A percentile compares a stretch with the other conserved stretches of the same genome.
phyloP scores from a whole-genome alignment of 2,113 vertebrate species.

The Corvus cornix region DNA sequence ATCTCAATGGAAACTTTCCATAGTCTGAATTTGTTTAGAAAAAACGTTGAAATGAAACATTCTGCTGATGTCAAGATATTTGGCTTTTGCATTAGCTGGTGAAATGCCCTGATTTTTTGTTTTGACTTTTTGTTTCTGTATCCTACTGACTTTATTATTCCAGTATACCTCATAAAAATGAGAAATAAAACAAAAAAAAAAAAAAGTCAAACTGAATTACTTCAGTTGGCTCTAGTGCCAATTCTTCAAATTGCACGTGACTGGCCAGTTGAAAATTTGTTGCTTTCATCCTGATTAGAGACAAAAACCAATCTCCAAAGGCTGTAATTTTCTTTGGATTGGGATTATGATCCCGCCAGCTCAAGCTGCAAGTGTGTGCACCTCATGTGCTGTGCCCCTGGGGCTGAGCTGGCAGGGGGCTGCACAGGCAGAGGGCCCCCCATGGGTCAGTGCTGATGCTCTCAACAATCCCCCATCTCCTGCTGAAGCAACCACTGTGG shows the following conservation, averaged over 20 bases:
- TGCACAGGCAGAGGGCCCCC: accelerated
- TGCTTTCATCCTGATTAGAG: background rate
- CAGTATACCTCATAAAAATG: slow-evolving; percentile 24
- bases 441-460: background rate
- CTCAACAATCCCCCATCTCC: background rate
- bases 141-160: slow-evolving; percentile 44
- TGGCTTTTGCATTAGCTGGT: slow-evolving; percentile 35
- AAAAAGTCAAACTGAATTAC: background rate
- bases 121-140: slow-evolving; percentile 55
- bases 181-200: background rate
- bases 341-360: background rate
- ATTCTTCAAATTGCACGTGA: background rate
- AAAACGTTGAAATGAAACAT: slow-evolving; percentile 35
- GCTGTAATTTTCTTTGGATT: background rate
- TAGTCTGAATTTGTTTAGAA: slow-evolving; percentile 40
- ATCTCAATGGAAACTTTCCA: slow-evolving; percentile 44
- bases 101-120: slow-evolving; percentile 18
- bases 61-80: slow-evolving; percentile 54
- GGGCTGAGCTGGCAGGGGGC: background rate
- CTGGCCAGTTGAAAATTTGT: background rate
- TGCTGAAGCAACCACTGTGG: background rate
- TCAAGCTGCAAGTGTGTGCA: accelerated
- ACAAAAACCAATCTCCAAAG: background rate
- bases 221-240: background rate
- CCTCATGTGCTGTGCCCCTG: background rate